Conservation (phyloP, 2,888 invertebrate genomes). For the Cheilosia impressa region DNA sequence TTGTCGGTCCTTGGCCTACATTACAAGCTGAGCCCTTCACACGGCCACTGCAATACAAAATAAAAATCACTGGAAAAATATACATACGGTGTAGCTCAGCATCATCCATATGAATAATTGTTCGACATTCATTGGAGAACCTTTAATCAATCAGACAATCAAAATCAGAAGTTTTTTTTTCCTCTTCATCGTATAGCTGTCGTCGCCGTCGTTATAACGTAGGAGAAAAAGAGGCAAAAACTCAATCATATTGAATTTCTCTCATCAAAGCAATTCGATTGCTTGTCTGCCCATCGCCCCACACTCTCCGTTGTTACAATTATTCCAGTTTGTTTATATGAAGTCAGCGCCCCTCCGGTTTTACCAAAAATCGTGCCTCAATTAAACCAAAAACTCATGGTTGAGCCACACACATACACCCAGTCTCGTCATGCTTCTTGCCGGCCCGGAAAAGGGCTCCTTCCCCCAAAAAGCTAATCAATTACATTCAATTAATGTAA, state of each 20-base stretch:
- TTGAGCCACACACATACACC: conserved; percentile 3
- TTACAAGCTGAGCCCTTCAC: conserved; percentile 4
- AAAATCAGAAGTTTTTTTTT: conserved; percentile 39
- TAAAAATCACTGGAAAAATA: conserved; percentile 7
- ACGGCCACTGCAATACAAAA: conserved; percentile 23
- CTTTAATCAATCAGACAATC: conserved; percentile 68
- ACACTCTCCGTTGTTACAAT: conserved; percentile 58
- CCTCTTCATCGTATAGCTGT: neutral
- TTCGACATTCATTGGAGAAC: conserved; percentile 37
- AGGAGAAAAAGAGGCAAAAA: conserved; percentile 33
- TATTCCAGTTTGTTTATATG: conserved; percentile 48
- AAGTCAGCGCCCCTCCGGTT: conserved; percentile 36
- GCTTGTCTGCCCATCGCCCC: conserved; percentile 6
- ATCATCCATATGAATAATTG: conserved; percentile 50
- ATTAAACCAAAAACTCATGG: conserved; percentile 70
- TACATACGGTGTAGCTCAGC: conserved; percentile 8
- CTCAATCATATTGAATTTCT: conserved; percentile 70
- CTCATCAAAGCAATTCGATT: conserved; percentile 71
- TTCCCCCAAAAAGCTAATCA: conserved; percentile 69
- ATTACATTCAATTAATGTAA: conserved; percentile 74
- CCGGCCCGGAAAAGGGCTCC: conserved; percentile 27
- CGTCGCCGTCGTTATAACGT: neutral
- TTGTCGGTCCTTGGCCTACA: conserved; percentile 43
- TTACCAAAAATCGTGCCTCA: conserved; percentile 72
- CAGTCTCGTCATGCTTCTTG: conserved; percentile 3